These are phyloP conservation scores for Amblyopsis rosae DNA, from an alignment of 2,113 vertebrate genomes.

Conservation along the genomic window DNA sequence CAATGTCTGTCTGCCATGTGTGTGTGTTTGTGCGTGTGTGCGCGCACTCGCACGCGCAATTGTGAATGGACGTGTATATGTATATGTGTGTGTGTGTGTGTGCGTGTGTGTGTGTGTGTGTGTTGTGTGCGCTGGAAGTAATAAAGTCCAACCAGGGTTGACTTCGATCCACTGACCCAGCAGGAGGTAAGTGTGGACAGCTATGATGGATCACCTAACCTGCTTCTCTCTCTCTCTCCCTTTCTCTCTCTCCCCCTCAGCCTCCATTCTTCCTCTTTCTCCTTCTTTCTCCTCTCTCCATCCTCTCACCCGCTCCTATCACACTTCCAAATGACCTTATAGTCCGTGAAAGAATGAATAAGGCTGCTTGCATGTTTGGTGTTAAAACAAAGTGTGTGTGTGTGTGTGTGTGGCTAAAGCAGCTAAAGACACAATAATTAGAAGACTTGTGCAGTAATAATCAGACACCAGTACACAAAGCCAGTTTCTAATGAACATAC, in stretches of 20 bases:
- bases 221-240: conserved; percentile 66
- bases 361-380: conserved; percentile 55
- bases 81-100: conserved; percentile 28
- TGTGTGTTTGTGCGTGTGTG: not conserved
- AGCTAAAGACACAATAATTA: no score
- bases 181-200: conserved; percentile 88
- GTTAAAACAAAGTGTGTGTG: conserved; percentile 46
- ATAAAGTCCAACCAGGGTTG: conserved; percentile 90
- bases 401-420: no score
- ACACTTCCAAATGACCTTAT: conserved; percentile 72
- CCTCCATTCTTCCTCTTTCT: conserved; percentile 44
- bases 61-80: conserved; percentile 28
- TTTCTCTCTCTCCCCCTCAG: conserved; percentile 45
- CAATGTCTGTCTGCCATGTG: conserved; percentile 7
- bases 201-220: conserved; percentile 93
- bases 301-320: conserved; percentile 58
- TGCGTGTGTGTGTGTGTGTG: conserved; percentile 46
- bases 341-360: conserved; percentile 57
- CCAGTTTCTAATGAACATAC: conserved; percentile 29
- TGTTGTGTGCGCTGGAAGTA: conserved; percentile 78
- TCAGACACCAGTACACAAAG: not conserved
- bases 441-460: no score
- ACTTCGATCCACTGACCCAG: conserved; percentile 92
- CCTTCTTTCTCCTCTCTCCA: conserved; percentile 58
- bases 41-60: not conserved